phyloP scores from a whole-genome alignment of 2,888 invertebrate species.

The Smittia sp. region DNA sequence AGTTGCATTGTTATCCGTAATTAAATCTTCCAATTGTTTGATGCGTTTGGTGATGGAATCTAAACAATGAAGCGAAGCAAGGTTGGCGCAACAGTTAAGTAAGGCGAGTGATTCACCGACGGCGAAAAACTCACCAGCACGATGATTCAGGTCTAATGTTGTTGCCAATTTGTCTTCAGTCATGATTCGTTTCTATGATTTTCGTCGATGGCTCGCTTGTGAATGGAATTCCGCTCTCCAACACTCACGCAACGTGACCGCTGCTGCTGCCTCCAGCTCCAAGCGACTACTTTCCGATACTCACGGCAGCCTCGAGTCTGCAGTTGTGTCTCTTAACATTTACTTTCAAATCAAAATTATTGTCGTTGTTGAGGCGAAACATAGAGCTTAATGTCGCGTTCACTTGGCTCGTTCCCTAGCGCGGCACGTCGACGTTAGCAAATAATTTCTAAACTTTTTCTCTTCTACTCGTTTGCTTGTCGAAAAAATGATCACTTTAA shows the following conservation, averaged over 20 bases:
- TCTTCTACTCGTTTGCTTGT: background rate
- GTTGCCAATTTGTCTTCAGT: conserved; percentile 1
- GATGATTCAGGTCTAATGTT: conserved; percentile 7
- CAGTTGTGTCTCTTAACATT: background rate
- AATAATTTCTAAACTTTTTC: background rate
- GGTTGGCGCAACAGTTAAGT: background rate
- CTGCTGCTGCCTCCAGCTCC: background rate
- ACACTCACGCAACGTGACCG: background rate
- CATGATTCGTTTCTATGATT: background rate
- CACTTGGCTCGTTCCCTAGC: too few species aligned
- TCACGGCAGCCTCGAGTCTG: background rate
- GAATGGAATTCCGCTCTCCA: background rate
- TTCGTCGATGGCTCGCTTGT: background rate
- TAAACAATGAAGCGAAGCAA: background rate
- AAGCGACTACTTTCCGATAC: background rate
- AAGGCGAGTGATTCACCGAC: background rate
- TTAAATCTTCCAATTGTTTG: conserved; percentile 80
- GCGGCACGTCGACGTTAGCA: too few species aligned
- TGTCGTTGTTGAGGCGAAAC: background rate
- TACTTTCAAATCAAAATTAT: conserved; percentile 20
- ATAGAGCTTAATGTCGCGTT: background rate
- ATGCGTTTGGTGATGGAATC: conserved; percentile 59
- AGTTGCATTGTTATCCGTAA: conserved; percentile 67
- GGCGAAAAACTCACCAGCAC: background rate
- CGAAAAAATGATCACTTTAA: background rate